phyloP scores from a whole-genome alignment of 2,113 vertebrate genomes.

The Pongo pygmaeus region DNA sequence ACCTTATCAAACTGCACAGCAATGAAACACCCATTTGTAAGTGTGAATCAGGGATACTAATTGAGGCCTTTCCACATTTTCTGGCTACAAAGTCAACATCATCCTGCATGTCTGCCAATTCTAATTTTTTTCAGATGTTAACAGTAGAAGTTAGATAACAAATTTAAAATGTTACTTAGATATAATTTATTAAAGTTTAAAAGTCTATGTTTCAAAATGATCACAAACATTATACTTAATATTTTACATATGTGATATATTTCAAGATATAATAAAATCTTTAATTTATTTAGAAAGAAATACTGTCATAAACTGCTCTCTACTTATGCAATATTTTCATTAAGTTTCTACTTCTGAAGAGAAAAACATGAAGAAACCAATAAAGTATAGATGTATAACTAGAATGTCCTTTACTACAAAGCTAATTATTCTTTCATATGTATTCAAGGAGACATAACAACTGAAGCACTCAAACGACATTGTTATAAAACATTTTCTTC shows the following conservation, averaged over 20 bases:
- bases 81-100: background rate
- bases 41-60: background rate
- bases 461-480: background rate
- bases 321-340: background rate
- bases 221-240: background rate
- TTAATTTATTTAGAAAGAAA: background rate
- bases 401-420: background rate
- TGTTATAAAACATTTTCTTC: conserved; percentile 6
- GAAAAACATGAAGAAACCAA: background rate
- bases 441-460: background rate
- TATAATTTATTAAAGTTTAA: background rate
- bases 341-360: background rate
- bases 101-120: background rate
- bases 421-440: background rate
- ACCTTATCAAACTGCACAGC: background rate
- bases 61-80: background rate
- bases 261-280: background rate
- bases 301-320: background rate
- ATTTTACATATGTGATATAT: background rate
- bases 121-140: background rate
- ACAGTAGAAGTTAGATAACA: background rate
- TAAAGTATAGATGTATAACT: background rate
- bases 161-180: background rate
- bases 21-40: background rate
- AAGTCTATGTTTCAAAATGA: background rate